Evolutionary conservation across 1,140 invertebrate species (phyloP).

Genomic region (Drosophila ercepeae): DNA sequence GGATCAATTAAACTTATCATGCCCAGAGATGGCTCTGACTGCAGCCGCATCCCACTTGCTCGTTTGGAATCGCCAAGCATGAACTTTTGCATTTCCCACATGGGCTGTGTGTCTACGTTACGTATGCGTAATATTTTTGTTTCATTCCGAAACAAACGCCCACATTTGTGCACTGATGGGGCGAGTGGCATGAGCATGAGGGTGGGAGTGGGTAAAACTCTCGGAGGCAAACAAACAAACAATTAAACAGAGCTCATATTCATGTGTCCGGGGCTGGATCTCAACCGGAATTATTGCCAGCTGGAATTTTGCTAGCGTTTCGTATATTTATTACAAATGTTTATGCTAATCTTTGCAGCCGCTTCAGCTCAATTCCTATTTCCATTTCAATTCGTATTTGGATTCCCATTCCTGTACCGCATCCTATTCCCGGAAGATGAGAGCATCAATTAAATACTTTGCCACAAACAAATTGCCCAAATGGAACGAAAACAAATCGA

Average conservation of each 20-base stretch:
- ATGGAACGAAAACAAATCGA: constrained; percentile 71
- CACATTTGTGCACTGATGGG: constrained; percentile 5
- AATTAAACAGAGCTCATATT: constrained; percentile 56
- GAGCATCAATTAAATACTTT: constrained; percentile 70
- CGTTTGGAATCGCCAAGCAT: constrained; percentile 1
- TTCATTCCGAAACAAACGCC: constrained; percentile 52
- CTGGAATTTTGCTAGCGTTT: constrained; percentile 35
- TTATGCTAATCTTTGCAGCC: constrained; percentile 67
- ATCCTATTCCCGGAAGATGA: constrained; percentile 46
- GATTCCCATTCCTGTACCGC: not conserved
- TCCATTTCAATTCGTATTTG: not conserved
- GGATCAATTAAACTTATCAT: constrained; percentile 76
- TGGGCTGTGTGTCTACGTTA: constrained; percentile 39
- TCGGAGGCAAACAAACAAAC: constrained; percentile 56
- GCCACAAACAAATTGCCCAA: constrained; percentile 58
- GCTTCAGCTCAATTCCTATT: constrained; percentile 24
- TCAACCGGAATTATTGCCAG: constrained; percentile 53
- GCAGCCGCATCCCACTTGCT: not conserved
- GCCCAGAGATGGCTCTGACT: constrained; percentile 27
- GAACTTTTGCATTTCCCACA: constrained; percentile 72
- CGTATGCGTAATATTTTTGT: constrained; percentile 80
- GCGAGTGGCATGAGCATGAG: not conserved
- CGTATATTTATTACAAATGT: constrained; percentile 68
- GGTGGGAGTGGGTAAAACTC: constrained; percentile 6
- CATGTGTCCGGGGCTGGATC: constrained; percentile 14